Evolutionary conservation across 2,888 invertebrate species (phyloP).

Genomic region (Mythimna ferrago): DNA sequence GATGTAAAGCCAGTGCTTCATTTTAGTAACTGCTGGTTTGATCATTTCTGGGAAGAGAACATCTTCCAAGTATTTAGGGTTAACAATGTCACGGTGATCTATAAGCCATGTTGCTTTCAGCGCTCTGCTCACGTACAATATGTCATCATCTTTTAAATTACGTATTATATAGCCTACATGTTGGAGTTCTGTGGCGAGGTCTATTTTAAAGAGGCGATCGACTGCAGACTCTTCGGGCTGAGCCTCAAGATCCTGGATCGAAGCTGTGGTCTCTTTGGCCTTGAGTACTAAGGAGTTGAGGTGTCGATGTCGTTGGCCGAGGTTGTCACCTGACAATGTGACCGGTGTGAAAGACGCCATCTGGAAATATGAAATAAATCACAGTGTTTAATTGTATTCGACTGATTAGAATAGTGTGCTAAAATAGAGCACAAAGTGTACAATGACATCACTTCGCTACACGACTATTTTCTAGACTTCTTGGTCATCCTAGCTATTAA

Average conservation of each 20-base stretch:
- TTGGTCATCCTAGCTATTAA: constrained; percentile 11
- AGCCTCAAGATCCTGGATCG: constrained; percentile 53
- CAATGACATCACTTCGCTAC: not conserved
- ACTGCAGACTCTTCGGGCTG: constrained; percentile 70
- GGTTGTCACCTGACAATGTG: constrained; percentile 69
- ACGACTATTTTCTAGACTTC: constrained; percentile 11
- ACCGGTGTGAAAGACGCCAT: constrained; percentile 70
- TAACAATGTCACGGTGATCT: constrained; percentile 72
- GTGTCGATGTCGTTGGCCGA: constrained; percentile 74
- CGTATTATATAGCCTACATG: constrained; percentile 76
- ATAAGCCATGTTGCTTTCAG: constrained; percentile 79
- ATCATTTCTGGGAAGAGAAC: constrained; percentile 78
- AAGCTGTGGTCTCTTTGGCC: constrained; percentile 30
- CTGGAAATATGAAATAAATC: constrained; percentile 29
- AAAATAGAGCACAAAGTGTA: not conserved
- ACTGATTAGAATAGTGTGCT: not conserved
- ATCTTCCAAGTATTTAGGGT: constrained; percentile 76
- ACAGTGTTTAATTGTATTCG: not conserved
- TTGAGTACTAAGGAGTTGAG: constrained; percentile 72
- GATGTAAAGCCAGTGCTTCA: constrained; percentile 76
- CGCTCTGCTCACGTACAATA: constrained; percentile 80
- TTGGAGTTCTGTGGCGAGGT: constrained; percentile 75
- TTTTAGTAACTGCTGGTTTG: constrained; percentile 71
- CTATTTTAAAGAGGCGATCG: constrained; percentile 80
- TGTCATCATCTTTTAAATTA: constrained; percentile 77